These are phyloP conservation scores for Nymphalis polychloros DNA, from an alignment of 2,888 invertebrate genomes.

Conservation along the genomic window DNA sequence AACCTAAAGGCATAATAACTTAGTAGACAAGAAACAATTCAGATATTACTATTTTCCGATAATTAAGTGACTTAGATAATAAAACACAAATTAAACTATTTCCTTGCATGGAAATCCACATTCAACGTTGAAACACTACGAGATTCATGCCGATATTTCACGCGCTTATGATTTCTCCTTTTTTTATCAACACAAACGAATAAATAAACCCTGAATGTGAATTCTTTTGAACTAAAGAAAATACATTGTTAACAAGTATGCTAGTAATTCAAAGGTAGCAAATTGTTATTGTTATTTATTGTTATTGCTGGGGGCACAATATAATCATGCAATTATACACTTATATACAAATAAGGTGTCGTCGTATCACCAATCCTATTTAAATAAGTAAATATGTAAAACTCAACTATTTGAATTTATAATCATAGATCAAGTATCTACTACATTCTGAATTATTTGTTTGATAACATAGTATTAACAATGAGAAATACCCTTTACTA, in stretches of 20 bases:
- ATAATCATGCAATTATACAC: conserved; percentile 11
- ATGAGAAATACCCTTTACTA: neutral
- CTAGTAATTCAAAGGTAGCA: neutral
- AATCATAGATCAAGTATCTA: conserved; percentile 5
- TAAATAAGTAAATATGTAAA: conserved; percentile 12
- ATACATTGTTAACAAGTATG: neutral
- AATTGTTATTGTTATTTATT: conserved; percentile 18
- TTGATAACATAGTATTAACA: neutral
- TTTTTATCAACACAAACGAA: too few relatives aligned
- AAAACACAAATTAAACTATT: too few relatives aligned
- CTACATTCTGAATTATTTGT: conserved; percentile 1
- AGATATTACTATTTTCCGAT: too few relatives aligned
- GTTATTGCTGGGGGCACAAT: conserved; percentile 11
- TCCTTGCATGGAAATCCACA: too few relatives aligned
- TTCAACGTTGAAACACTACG: too few relatives aligned
- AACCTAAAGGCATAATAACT: too few relatives aligned
- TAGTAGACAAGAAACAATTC: too few relatives aligned
- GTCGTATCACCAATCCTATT: conserved; percentile 11
- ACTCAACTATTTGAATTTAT: neutral
- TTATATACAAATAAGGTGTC: conserved; percentile 18
- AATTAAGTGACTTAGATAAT: too few relatives aligned
- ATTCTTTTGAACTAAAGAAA: neutral
- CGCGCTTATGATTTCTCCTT: too few relatives aligned
- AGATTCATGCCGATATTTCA: too few relatives aligned
- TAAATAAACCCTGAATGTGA: too few relatives aligned